phyloP scores from a whole-genome alignment of 2,113 vertebrate species.

The Sapajus apella region DNA sequence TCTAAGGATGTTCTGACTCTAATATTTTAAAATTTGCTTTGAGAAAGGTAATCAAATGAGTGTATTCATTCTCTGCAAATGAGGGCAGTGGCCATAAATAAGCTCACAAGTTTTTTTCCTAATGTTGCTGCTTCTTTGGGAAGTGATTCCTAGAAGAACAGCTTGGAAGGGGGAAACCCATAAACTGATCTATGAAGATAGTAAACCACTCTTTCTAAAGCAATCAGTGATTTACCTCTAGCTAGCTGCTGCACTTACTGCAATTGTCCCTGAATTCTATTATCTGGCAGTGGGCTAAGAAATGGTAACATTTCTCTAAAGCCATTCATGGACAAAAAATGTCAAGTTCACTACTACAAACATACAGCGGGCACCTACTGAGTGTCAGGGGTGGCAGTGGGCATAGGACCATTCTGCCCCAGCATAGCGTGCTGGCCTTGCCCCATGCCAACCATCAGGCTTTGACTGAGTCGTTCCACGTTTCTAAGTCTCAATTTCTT shows the following conservation, averaged over 20 bases:
- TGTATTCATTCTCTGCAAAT: neutral
- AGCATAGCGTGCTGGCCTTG: neutral
- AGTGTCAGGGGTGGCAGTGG: neutral
- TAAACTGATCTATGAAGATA: neutral
- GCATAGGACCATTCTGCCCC: neutral
- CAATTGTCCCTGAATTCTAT: neutral
- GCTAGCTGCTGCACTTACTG: neutral
- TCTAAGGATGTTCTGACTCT: neutral
- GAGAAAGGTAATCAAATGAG: neutral
- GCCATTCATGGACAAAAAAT: neutral
- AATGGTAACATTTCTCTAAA: neutral
- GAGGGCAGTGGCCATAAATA: neutral
- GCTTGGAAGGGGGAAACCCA: neutral
- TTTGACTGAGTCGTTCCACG: fast-evolving
- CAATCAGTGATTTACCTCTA: neutral
- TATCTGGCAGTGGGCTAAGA: neutral
- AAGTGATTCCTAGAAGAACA: neutral
- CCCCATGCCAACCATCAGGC: fast-evolving
- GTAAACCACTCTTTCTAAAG: neutral
- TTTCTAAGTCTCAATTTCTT: neutral
- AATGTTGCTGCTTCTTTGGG: neutral
- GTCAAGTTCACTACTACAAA: neutral
- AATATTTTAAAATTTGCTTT: neutral
- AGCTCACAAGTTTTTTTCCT: neutral
- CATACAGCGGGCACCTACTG: neutral